Evolutionary conservation across 2,888 invertebrate genomes (phyloP).

Genomic region (Cylindroiulus punctatus): DNA sequence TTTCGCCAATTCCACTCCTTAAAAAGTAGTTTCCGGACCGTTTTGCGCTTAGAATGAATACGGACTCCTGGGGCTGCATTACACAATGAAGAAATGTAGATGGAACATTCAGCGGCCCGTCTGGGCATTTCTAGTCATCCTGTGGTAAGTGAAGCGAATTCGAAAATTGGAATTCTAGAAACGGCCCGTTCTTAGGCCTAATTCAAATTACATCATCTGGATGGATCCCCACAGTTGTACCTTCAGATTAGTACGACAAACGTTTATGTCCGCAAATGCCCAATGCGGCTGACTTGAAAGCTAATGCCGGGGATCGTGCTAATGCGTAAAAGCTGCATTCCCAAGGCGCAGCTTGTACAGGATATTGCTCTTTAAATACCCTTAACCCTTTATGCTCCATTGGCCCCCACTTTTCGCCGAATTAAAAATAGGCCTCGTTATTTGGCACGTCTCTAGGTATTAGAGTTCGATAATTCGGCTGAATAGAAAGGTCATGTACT

Average conservation of each 20-base stretch:
- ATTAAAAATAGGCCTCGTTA: neutral
- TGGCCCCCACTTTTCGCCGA: neutral
- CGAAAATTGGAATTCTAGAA: neutral
- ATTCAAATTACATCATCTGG: neutral
- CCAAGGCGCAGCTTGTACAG: neutral
- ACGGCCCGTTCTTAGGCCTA: neutral
- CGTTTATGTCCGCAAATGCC: neutral
- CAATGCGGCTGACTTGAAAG: neutral
- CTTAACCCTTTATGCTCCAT: neutral
- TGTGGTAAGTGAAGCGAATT: neutral
- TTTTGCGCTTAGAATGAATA: conserved; percentile 45
- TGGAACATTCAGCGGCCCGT: conserved; percentile 40
- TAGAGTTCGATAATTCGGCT: neutral
- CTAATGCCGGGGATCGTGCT: neutral
- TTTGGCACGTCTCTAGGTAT: neutral
- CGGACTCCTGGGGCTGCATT: neutral
- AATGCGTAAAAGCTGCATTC: neutral
- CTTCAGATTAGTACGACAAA: no score
- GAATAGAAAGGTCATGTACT: no score
- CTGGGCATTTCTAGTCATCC: conserved; percentile 40
- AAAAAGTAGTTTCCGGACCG: neutral
- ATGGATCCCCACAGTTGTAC: neutral
- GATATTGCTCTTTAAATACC: conserved; percentile 7
- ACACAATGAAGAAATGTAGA: conserved; percentile 49
- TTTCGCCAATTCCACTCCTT: neutral